These are phyloP conservation scores for Cynaeus angustus DNA, from an alignment of 2,888 invertebrate species.

Conservation along the genomic window DNA sequence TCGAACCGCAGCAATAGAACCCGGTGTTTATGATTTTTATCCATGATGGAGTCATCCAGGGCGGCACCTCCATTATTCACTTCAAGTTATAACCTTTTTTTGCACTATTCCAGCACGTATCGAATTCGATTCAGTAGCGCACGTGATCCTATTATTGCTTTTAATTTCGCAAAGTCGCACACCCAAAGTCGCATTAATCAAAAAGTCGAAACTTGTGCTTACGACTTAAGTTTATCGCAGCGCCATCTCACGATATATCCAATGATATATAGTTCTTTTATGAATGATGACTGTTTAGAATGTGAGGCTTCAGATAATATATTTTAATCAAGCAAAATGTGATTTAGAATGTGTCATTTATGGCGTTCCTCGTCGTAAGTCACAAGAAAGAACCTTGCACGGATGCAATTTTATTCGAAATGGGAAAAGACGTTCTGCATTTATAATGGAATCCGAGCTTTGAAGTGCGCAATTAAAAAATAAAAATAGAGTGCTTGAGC, in stretches of 20 bases:
- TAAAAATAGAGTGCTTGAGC: neutral
- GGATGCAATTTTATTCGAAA: constrained; percentile 5
- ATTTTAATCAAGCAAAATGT: constrained; percentile 39
- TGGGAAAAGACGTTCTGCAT: constrained; percentile 5
- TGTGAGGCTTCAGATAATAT: constrained; percentile 29
- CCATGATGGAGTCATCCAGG: constrained; percentile 14
- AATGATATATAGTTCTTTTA: constrained; percentile 29
- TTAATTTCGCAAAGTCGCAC: constrained; percentile 30
- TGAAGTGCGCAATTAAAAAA: constrained; percentile 22
- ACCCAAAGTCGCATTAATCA: constrained; percentile 35
- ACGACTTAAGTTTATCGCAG: constrained; percentile 31
- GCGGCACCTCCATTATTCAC: constrained; percentile 16
- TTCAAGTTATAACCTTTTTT: neutral
- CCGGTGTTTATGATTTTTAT: constrained; percentile 11
- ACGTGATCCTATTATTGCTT: constrained; percentile 33
- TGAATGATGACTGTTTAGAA: constrained; percentile 42
- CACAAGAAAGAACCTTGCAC: constrained; percentile 11
- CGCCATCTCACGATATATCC: constrained; percentile 17
- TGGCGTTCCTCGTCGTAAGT: constrained; percentile 18
- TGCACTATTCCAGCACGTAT: constrained; percentile 19
- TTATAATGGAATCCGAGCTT: constrained; percentile 4
- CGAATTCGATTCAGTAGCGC: constrained; percentile 27
- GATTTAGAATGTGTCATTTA: constrained; percentile 33
- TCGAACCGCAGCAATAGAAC: neutral
- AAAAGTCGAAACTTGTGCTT: constrained; percentile 10